phyloP scores from a whole-genome alignment of 1,140 invertebrate genomes.

The Artemia franciscana region DNA sequence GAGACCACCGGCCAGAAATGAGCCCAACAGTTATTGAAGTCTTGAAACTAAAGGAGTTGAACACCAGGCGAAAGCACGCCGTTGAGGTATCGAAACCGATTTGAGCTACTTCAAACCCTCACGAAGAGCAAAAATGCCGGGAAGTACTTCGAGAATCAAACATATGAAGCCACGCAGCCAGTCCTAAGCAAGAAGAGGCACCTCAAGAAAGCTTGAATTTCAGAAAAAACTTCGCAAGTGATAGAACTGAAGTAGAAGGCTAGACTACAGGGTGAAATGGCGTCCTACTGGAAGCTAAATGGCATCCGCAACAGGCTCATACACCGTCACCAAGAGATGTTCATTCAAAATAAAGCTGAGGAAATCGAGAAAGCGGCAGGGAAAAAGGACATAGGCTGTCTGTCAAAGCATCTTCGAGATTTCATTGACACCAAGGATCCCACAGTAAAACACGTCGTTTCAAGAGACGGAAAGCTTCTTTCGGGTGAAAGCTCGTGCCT shows the following conservation, averaged over 20 bases:
- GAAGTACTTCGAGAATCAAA: neutral
- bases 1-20: too few relatives aligned
- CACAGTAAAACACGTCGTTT: too few relatives aligned
- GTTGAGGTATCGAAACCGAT: neutral
- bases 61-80: neutral
- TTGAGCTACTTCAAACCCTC: neutral
- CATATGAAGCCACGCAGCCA: too few relatives aligned
- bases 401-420: neutral
- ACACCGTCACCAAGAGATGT: neutral
- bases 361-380: too few relatives aligned
- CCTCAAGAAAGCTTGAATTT: neutral
- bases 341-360: neutral
- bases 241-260: neutral
- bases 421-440: too few relatives aligned
- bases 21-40: neutral
- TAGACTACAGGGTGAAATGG: neutral
- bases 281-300: neutral
- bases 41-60: neutral
- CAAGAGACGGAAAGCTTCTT: too few relatives aligned
- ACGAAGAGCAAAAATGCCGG: neutral
- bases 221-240: neutral
- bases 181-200: too few relatives aligned
- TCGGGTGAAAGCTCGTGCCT: neutral
- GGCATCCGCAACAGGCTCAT: neutral
- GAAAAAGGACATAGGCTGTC: neutral